Base-by-base conservation (phyloP, 2,797 vertebrate genomes). In the Zalophus californianus region DNA sequence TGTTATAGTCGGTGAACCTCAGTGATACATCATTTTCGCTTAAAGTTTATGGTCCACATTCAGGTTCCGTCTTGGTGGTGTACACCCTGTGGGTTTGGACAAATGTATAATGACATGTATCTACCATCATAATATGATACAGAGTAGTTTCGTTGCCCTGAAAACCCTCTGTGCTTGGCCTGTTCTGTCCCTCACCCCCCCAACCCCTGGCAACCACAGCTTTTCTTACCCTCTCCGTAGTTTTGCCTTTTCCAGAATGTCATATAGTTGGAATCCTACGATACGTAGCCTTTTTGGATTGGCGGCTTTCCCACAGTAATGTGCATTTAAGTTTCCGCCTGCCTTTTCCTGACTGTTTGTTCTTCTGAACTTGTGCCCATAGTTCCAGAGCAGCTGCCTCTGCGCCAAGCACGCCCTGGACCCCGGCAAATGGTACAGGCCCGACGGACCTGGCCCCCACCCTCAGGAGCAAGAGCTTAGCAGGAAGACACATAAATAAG, bases 371-470 rank as follows among this genome's bases (percentile, higher is more conserved):
- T 88, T 20, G 3, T 20, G 2, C 66, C 70, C 1, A 7, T 73
- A 15, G 64, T 80, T 94, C 77, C 68, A 56, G n/a, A 77, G 52
- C 78, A 82, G 50, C 54, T 75, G 9, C n/a, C 29, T 44, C 32
- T 25, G 12, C 72, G 35, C 73, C 94, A 16, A 78, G 54, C 60
- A 35, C 58, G 7, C n/a, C 35, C 41, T 56, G 68, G 72, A 23
- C 4, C 3, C 50, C 44, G 48, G n/a, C n/a, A 86, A 25, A 20
- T 13, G 62, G 27, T 32, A 16, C n/a, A n/a, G 62, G 29, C 48
- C 5, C 16, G 44, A 29, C 5, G 14, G 29, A 8, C 25, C 44
- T 64, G 20, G 8, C 25, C 20, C 38, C 35, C 64, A 73, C 20
- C 32, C 11, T 77, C 35, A 10, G n/a, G 75, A 96, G 35, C 52